Evolutionary conservation across 2,113 vertebrate genomes (phyloP), one percentile per base, ranked within the genome.

Genomic region (Kobus ellipsiprymnus): DNA sequence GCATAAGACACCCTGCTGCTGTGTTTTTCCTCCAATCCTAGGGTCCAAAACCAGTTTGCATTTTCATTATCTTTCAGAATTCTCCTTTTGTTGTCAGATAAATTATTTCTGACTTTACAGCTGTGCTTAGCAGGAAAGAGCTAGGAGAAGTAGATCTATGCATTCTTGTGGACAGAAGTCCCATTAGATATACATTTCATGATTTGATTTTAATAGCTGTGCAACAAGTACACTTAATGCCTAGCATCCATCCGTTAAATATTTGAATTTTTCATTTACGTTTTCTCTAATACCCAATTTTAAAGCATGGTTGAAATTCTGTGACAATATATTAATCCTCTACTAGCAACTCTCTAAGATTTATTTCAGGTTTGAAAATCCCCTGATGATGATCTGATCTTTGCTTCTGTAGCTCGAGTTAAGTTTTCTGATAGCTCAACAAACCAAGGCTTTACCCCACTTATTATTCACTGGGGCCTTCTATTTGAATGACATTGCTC

Each of bases 291-390:
- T 52, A 91, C 21, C 2, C 78, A 93, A 25, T 67, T 91, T 50
- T 88, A 83, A 87, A 90, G 25, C 25, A 44, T 13, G 62, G 9
- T 55, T 97, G 11, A 3, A 94, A 57, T 62, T 25, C 4, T 87
- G 48, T 95, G 33, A 78, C 29, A 90, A 44, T 33, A 46, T 50
- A 77, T 87, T 96, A 59, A 48, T 81, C 7, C 0, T 91, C 5
- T 62, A 33, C 36, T 46, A 67, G 8, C 54, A n/a, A 59, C 91
- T 95, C n/a, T 50, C 10, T 78, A 50, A 82, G 16, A 67, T 78
- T 40, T 71, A 44, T 71, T 95, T 96, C 67, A 85, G 40, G 16
- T n/a, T 94, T 96, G 50, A 23, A 90, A 87, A 48, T 52, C 4
- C n/a, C 15, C 48, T 59, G 11, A 25, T 94, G 52, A 46, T 62